phyloP scores from a whole-genome alignment of 2,113 vertebrate species.

The Anoplopoma fimbria region DNA sequence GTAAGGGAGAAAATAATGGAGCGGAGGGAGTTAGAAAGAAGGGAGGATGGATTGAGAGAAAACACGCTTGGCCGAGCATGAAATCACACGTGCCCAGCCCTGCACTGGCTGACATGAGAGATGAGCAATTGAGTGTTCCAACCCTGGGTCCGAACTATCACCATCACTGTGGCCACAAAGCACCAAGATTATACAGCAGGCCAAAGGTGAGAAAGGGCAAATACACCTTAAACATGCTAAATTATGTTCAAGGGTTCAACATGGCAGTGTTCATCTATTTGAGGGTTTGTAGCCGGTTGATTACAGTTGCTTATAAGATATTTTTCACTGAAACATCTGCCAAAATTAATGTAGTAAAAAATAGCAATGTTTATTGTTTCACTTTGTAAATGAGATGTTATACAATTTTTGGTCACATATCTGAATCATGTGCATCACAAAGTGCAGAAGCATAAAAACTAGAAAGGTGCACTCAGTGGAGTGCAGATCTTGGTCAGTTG shows the following conservation, averaged over 20 bases:
- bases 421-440: too few species aligned
- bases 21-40: not conserved
- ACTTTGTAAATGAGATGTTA: too few species aligned
- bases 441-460: too few species aligned
- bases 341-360: not conserved
- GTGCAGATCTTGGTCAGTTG: too few species aligned
- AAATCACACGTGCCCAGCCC: constrained; percentile 40
- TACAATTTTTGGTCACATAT: too few species aligned
- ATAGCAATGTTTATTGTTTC: not conserved
- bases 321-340: not conserved
- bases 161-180: not conserved
- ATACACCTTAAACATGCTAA: not conserved
- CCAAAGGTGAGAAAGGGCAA: not conserved
- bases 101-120: constrained; percentile 26
- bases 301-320: not conserved
- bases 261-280: not conserved
- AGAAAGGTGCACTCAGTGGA: too few species aligned
- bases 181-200: not conserved
- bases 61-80: constrained; percentile 42
- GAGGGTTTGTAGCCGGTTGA: not conserved
- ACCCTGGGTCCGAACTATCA: constrained; percentile 6
- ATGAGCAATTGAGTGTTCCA: constrained; percentile 15
- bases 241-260: not conserved
- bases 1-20: not conserved
- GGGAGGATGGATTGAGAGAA: constrained; percentile 12